Evolutionary conservation across 2,888 invertebrate species (phyloP), one percentile per base, ranked within the genome.

Genomic region (Phytoseiulus persimilis): DNA sequence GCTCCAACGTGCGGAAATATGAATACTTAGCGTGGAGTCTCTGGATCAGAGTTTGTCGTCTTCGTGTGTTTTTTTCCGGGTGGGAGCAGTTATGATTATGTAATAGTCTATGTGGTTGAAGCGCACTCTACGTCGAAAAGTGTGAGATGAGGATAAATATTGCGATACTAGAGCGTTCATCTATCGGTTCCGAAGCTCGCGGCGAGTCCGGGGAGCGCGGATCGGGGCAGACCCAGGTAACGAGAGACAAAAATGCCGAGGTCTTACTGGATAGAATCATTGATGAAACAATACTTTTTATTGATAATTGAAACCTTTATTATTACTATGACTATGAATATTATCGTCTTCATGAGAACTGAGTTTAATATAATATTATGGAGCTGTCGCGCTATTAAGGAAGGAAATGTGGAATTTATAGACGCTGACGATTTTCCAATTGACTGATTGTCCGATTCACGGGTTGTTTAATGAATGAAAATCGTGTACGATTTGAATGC

Each of bases 401-500:
- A 65, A 65, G 28, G 65, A 65, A 65, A 65, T 18, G 28, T 14
- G 28, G 65, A 65, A 65, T 14, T 65, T 65, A 65, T 65, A 65
- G 65, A 28, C 14, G 65, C 14, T 28, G 65, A 11, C 65, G 65
- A 65, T 23, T 28, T 65, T 65, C 65, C 65, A 65, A 65, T 28
- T 23, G 65, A 28, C 18, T 65, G 65, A 65, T 46, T 65, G 65
- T 65, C 65, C 18, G 65, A 65, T 65, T 65, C 18, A 65, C 14
- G 18, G 65, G 65, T 28, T 65, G 65, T 65, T 65, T 65, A 65
- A 65, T 65, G 65, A 28, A 65, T 14, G 65, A 18, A 14, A 65
- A 65, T 65, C 65, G 65, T 87, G 87, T 87, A 87, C 32, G 33
- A 87, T 87, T 39, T 87, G 45, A 39, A 87, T 33, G 33, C 33